These are phyloP conservation scores for Parascotia fuliginaria DNA, from an alignment of 2,888 invertebrate species.

Conservation along the genomic window DNA sequence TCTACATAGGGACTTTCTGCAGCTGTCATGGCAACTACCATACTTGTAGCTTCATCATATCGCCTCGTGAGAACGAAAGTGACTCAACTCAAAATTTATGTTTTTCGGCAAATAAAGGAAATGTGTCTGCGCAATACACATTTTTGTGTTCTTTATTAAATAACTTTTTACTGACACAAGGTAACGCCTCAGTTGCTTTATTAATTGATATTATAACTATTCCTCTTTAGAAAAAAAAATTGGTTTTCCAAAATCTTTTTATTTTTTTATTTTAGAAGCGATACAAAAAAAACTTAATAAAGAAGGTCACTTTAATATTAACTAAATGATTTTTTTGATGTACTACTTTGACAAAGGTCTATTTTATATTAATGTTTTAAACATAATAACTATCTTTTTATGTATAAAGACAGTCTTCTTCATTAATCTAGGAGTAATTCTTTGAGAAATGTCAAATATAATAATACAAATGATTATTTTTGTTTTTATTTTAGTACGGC, in stretches of 20 bases:
- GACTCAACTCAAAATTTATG: constrained; percentile 2
- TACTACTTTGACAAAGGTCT: background rate
- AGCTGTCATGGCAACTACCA: no score
- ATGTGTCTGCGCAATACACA: constrained; percentile 1
- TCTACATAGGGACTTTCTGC: no score
- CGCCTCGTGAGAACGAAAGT: constrained; percentile 4
- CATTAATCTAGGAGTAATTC: no score
- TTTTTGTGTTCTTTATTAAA: constrained; percentile 1
- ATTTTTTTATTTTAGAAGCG: no score
- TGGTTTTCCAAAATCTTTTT: no score
- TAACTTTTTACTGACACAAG: background rate
- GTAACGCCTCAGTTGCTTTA: background rate
- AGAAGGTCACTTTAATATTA: constrained; percentile 3
- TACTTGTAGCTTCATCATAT: no score
- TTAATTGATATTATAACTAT: background rate
- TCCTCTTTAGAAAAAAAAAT: background rate
- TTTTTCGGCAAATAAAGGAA: constrained; percentile 1
- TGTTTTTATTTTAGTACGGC: no score
- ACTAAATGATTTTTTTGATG: background rate
- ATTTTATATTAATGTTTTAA: background rate
- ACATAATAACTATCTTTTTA: background rate
- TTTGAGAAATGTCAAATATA: no score
- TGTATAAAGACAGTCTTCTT: no score
- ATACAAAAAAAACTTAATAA: background rate
- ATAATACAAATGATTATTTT: no score